Evolutionary conservation across 2,797 vertebrate species (phyloP).

Genomic region (Sebastes iracundus): DNA sequence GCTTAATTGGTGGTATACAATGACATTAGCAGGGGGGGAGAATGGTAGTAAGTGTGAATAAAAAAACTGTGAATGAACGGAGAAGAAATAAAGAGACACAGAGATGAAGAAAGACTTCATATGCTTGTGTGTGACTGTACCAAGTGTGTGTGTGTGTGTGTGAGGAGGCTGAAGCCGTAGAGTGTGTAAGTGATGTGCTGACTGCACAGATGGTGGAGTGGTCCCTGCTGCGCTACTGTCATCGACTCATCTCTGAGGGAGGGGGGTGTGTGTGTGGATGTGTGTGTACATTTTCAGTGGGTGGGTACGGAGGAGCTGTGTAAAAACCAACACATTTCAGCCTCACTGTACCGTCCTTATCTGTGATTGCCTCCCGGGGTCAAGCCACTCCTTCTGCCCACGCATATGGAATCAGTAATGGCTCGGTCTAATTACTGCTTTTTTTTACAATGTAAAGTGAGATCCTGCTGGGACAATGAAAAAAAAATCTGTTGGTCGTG

Average conservation of each 20-base stretch:
- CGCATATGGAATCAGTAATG: conserved; percentile 45
- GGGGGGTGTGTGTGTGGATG: conserved; percentile 38
- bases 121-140: conserved; percentile 27
- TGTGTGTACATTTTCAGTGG: conserved; percentile 21
- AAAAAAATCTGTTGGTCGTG: background rate
- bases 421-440: conserved; percentile 43
- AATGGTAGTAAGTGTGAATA: conserved; percentile 44
- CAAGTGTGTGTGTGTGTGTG: conserved; percentile 21
- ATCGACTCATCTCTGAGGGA: conserved; percentile 68
- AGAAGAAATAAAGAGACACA: conserved; percentile 37
- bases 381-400: conserved; percentile 35
- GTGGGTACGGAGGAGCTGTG: conserved; percentile 39
- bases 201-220: conserved; percentile 83
- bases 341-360: conserved; percentile 64
- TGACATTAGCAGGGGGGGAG: conserved; percentile 61
- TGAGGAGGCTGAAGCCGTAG: conserved; percentile 29
- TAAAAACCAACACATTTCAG: conserved; percentile 71
- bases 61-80: conserved; percentile 55
- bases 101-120: conserved; percentile 27
- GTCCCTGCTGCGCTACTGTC: conserved; percentile 82
- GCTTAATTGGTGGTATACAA: conserved; percentile 76
- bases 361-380: conserved; percentile 56
- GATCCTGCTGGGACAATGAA: background rate
- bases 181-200: conserved; percentile 77
- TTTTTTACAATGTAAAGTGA: conserved; percentile 31